Base-by-base conservation (phyloP, 1,140 invertebrate species). In the Bombus confusus region DNA sequence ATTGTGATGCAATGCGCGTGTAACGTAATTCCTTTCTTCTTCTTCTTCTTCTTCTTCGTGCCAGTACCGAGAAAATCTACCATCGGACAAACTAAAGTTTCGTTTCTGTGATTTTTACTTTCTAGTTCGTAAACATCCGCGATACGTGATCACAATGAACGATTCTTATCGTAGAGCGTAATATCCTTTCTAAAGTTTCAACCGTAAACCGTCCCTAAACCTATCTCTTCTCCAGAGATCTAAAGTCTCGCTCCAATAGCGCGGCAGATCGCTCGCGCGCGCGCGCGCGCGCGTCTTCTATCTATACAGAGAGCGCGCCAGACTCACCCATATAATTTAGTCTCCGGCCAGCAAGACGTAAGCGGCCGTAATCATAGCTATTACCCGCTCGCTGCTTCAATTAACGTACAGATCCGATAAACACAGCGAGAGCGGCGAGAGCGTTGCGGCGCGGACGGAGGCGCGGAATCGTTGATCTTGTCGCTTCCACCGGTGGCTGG, bases 321-420 rank as follows among this genome's bases (percentile, higher is more conserved):
- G 66, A n/a, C 68, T 77, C 84, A 39, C 80, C 79, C 82, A 72
- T 87, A 43, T 87, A 85, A 87, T 87, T 87, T 85, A 79, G 82
- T 62, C 47, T 52, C 82, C 37, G 43, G 82, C 41, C 34, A 41
- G 75, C 52, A 69, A 79, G 76, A 85, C 82, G 62, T 79, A 86
- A 84, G 85, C 74, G 66, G 31, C n/a, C 57, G 66, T 83, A 87
- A 87, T 73, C 75, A 80, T 79, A 84, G 81, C 83, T 74, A 79
- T 86, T 86, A 77, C 47, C 66, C 71, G 73, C 64, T 77, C 80
- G 80, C 59, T 81, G 80, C 71, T 83, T 86, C 85, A 72, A 86
- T 86, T 86, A 83, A 71, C 85, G 85, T 81, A 75, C 71, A 81
- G 79, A 75, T 80, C 59, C 71, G 84, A 85, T 85, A 81, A 85